Base-by-base conservation (phyloP, 2,113 vertebrate genomes). In the Sciurus niger region DNA sequence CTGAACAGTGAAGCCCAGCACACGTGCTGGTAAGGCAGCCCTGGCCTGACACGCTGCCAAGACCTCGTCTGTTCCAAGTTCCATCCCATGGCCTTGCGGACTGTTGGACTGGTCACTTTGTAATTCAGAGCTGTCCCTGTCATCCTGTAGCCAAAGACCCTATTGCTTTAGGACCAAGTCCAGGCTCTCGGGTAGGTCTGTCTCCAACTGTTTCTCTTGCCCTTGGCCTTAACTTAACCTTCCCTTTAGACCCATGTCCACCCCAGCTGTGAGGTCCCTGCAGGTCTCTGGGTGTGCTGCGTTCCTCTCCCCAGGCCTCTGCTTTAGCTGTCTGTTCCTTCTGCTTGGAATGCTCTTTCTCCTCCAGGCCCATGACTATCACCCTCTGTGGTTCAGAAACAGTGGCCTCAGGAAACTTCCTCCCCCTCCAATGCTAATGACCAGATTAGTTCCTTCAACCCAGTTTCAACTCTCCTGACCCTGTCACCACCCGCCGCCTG, bases 151-250 rank as follows among this genome's bases (percentile, higher is more conserved):
- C 68, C 73, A 40, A 3, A 60, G n/a, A 72, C 43, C 28, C 72
- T 94, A 1, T 94, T 85, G 93, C 72, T 94, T 90, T 93, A 85
- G 91, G 82, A 85, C 82, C 67, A 40, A 53, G 34, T 79, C 82
- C 95, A 95, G 53, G 17, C 40, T 20, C 74, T 70, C 48, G 73
- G 40, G 92, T 92, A 84, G 51, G 40, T 51, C 40, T 74, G 3
- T 78, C 37, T 90, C 79, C 80, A 58, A 80, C 77, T 55, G 82
- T 43, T 80, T 79, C 2, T 90, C 24, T 37, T 43, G 22, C 32
- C 83, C 13, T 78, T 65, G 46, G 55, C 85, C 48, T 88, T 90
- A 40, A 63, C 2, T 2, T 78, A 53, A 40, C 63, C 53, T 90
- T 68, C 18, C 34, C 17, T 25, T 43, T 80, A 96, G 68, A 74